Percentiles rank a stretch among this genome's conserved stretches.
phyloP scores from a whole-genome alignment of 2,888 invertebrate species.

The Lissocephala sabroskyi region DNA sequence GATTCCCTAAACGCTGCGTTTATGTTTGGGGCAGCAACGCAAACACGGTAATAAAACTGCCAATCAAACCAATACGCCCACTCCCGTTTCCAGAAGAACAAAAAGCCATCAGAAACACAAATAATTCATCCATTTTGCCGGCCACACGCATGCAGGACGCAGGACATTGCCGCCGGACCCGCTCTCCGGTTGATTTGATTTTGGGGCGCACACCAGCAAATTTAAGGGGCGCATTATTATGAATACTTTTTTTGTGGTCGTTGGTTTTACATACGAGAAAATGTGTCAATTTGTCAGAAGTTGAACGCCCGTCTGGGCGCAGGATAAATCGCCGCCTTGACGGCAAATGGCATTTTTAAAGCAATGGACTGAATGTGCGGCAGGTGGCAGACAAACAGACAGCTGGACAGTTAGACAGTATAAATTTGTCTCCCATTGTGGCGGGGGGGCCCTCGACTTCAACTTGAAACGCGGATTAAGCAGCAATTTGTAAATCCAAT shows the following conservation, averaged over 20 bases:
- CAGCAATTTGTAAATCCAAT: slow-evolving; percentile 41
- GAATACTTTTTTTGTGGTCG: slow-evolving; percentile 32
- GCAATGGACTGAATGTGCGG: slow-evolving; percentile 2
- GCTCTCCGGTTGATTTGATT: too few relatives aligned
- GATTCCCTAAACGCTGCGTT: too few relatives aligned
- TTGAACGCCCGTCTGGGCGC: slow-evolving; percentile 28
- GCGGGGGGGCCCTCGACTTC: not conserved
- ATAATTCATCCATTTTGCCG: too few relatives aligned
- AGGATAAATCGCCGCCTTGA: slow-evolving; percentile 36
- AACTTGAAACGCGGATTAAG: slow-evolving; percentile 26
- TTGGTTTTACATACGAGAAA: slow-evolving; percentile 1
- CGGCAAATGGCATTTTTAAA: slow-evolving; percentile 44
- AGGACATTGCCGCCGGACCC: too few relatives aligned
- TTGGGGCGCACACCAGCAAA: too few relatives aligned
- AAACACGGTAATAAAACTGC: slow-evolving; percentile 21
- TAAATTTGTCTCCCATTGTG: slow-evolving; percentile 11
- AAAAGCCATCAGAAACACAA: too few relatives aligned
- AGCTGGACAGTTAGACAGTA: slow-evolving; percentile 9
- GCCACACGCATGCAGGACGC: too few relatives aligned
- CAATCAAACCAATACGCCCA: slow-evolving; percentile 60
- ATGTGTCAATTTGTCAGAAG: slow-evolving; percentile 44
- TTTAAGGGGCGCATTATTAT: slow-evolving; percentile 12
- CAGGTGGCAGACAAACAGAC: slow-evolving; percentile 38
- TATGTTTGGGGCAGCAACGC: too few relatives aligned
- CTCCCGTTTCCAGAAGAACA: too few relatives aligned